These are phyloP conservation scores for Panthera tigris DNA, from an alignment of 2,113 vertebrate species.

Conservation along the genomic window DNA sequence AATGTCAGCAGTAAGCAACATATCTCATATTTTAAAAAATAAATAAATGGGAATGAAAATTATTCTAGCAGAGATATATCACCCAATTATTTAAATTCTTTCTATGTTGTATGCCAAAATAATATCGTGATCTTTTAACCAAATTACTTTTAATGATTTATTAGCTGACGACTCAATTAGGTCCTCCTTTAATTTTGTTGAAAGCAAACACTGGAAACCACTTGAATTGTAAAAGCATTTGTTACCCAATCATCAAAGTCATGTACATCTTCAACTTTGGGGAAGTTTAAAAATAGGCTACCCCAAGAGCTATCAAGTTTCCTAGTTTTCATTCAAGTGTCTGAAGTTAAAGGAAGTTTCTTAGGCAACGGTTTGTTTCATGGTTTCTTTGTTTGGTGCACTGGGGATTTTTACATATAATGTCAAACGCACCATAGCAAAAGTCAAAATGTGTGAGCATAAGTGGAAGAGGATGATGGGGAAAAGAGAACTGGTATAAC, in stretches of 20 bases:
- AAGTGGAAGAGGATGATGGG: not conserved
- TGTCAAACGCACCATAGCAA: not conserved
- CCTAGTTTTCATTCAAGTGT: not conserved
- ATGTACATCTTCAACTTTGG: not conserved
- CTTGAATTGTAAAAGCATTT: not conserved
- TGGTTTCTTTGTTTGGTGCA: not conserved
- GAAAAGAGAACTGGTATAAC: not conserved
- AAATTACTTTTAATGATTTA: constrained; percentile 8
- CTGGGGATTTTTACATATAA: not conserved
- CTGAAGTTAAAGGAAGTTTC: not conserved
- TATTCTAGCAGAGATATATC: not conserved
- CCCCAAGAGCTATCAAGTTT: not conserved
- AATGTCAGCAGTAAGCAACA: not conserved
- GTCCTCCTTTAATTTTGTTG: not conserved
- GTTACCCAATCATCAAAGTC: not conserved
- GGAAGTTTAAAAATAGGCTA: not conserved
- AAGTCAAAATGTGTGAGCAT: not conserved
- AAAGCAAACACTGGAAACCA: not conserved
- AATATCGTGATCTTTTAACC: not conserved
- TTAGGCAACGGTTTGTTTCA: not conserved
- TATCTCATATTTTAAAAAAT: constrained; percentile 23
- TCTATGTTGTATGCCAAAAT: constrained; percentile 8
- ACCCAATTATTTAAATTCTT: not conserved
- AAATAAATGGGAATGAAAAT: not conserved
- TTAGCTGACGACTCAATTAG: not conserved